These are phyloP conservation scores for Setipinna tenuifilis DNA, from an alignment of 2,797 vertebrate species.

Conservation along the genomic window DNA sequence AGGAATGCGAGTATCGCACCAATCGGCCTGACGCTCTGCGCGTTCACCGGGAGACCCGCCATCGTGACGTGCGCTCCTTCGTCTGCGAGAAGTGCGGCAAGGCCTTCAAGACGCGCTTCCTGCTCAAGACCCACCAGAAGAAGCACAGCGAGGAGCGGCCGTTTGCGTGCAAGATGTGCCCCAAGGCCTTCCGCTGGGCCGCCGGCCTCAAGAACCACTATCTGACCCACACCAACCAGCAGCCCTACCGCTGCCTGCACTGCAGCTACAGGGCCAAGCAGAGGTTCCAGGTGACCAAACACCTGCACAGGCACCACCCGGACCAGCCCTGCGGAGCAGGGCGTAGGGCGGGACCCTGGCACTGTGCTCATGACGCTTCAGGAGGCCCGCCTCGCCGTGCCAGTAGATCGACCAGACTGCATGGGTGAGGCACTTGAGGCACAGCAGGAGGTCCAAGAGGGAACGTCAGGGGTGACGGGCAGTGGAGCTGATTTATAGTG, in stretches of 20 bases:
- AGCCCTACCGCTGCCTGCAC: constrained; percentile 90
- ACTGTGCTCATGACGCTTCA: constrained; percentile 75
- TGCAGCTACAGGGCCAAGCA: constrained; percentile 95
- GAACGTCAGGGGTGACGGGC: background rate
- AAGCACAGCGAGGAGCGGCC: constrained; percentile 91
- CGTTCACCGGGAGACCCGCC: constrained; percentile 87
- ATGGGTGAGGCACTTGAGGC: background rate
- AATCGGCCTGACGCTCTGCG: constrained; percentile 92
- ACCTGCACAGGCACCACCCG: constrained; percentile 89
- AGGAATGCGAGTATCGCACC: constrained; percentile 91
- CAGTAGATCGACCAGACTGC: constrained; percentile 32
- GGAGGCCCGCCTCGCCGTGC: constrained; percentile 73
- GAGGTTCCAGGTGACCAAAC: constrained; percentile 97
- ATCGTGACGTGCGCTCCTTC: constrained; percentile 86
- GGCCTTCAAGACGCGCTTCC: constrained; percentile 93
- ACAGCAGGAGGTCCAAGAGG: constrained; percentile 11
- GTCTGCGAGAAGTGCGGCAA: constrained; percentile 98
- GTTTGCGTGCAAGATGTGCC: constrained; percentile 85
- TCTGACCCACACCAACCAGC: constrained; percentile 92
- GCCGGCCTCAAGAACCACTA: constrained; percentile 94
- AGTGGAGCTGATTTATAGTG: too few species aligned
- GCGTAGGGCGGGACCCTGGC: constrained; percentile 84
- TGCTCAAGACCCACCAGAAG: constrained; percentile 93
- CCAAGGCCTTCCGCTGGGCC: constrained; percentile 91
- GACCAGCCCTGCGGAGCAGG: constrained; percentile 77